Evolutionary conservation across 2,113 vertebrate species (phyloP), one percentile per base, ranked within the genome.

Genomic region (Zootoca vivipara): DNA sequence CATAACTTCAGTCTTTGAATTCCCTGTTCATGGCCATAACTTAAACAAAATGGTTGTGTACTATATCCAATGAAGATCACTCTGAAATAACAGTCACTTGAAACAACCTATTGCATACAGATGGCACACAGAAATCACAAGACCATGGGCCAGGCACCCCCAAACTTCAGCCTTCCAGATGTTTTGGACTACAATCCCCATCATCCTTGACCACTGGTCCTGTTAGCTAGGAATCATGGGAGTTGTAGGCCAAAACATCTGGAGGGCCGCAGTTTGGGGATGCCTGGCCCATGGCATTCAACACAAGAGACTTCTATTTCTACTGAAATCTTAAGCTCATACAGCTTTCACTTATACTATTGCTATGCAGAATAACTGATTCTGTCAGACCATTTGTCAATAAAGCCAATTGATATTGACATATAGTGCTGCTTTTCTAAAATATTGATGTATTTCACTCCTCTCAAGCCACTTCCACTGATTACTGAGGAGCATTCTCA

Each of bases 11-110:
- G 88, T 46, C 87, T 80, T 7, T 42, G 28, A 87, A 65, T 80
- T 92, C 82, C 0, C 75, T 58, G 79, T 88, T 92, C 83, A 75
- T 58, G 79, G 86, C 91, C 83, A 75, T 92, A 65, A 35, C 74
- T 72, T 85, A 74, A 9, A 7, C 38, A 28, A 15, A 67, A 38
- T 81, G 1, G 16, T 26, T 40, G 22, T n/a, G 12, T 82, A 12
- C 24, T 42, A 18, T 82, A 28, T 67, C 64, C 24, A 24, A 12
- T 16, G 35, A 64, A 42, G 9, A 67, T 67, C 10, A 67, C 38
- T 82, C 26, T 65, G 24, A 65, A 82, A 18, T 35, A 65, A 28
- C 33, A 38, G 24, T 81, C 18, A 24, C 62, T 62, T 62, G 58
- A n/a, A n/a, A 16, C n/a, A 24, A 15, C 56, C 16, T 38, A 9